Percentiles rank a stretch among this genome's conserved stretches.
phyloP scores from a whole-genome alignment of 2,888 invertebrate species.

The Drosophila formosana region DNA sequence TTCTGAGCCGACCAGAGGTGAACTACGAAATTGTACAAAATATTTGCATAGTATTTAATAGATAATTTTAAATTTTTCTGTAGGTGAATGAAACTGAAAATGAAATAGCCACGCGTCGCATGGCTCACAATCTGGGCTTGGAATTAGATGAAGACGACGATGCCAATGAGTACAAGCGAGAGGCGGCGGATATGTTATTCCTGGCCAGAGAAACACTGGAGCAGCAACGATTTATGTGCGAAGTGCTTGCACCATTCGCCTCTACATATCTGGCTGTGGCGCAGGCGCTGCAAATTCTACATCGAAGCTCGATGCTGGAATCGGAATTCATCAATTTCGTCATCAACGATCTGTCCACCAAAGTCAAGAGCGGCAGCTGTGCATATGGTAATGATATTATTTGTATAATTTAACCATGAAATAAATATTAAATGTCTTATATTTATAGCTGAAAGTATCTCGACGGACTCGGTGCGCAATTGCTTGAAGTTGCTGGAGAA shows the following conservation, averaged over 20 bases:
- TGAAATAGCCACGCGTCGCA: slow-evolving; percentile 70
- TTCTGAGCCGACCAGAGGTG: slow-evolving; percentile 85
- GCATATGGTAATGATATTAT: slow-evolving; percentile 87
- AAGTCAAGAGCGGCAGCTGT: slow-evolving; percentile 87
- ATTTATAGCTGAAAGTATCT: slow-evolving; percentile 92
- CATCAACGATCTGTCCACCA: slow-evolving; percentile 88
- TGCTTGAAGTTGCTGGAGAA: slow-evolving; percentile 92
- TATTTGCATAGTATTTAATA: background rate
- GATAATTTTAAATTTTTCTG: background rate
- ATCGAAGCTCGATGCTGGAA: slow-evolving; percentile 87
- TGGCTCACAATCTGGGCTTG: slow-evolving; percentile 71
- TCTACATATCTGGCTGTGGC: slow-evolving; percentile 91
- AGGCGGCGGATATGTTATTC: slow-evolving; percentile 55
- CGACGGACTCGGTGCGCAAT: slow-evolving; percentile 94
- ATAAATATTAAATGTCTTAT: background rate
- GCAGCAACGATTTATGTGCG: slow-evolving; percentile 87
- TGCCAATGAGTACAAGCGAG: slow-evolving; percentile 49
- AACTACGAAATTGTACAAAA: too few species aligned
- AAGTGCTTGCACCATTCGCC: slow-evolving; percentile 89
- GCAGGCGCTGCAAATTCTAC: slow-evolving; percentile 85
- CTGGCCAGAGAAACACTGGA: slow-evolving; percentile 77
- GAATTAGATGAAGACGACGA: slow-evolving; percentile 68
- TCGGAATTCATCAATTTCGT: slow-evolving; percentile 89
- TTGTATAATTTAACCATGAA: background rate
- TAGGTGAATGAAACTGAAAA: slow-evolving; percentile 77